Conservation (phyloP, 1,140 invertebrate genomes). For the Lutraria rhynchaena region DNA sequence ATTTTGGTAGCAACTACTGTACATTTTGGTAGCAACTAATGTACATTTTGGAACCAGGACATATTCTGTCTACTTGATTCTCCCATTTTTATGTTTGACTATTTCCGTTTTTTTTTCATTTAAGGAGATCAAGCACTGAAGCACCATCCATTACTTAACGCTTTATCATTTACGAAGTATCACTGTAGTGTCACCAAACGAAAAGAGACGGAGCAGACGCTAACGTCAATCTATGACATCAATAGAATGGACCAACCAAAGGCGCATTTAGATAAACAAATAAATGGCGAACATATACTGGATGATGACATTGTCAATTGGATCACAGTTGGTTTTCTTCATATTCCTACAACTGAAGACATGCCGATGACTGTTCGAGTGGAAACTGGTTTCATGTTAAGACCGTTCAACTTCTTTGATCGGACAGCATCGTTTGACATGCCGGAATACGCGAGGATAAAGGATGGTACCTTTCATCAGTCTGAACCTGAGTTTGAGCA, state of each 20-base stretch:
- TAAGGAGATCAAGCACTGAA: conserved; percentile 28
- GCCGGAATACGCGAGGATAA: conserved; percentile 46
- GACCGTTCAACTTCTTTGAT: conserved; percentile 62
- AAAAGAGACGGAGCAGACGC: conserved; percentile 49
- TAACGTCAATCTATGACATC: conserved; percentile 58
- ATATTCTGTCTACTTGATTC: too few species aligned
- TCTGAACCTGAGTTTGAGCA: conserved; percentile 31
- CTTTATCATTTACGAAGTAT: conserved; percentile 58
- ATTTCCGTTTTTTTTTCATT: conserved; percentile 28
- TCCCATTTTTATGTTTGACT: too few species aligned
- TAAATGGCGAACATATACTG: conserved; percentile 51
- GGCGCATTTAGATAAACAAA: conserved; percentile 27
- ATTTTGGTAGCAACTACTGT: too few species aligned
- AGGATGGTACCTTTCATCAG: conserved; percentile 16
- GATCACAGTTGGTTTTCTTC: conserved; percentile 57
- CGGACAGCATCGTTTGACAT: conserved; percentile 52
- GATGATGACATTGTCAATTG: conserved; percentile 59
- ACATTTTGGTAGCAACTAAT: too few species aligned
- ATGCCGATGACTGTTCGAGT: conserved; percentile 57
- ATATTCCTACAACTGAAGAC: conserved; percentile 59
- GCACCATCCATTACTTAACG: conserved; percentile 44
- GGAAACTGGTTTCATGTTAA: conserved; percentile 52
- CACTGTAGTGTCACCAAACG: conserved; percentile 55
- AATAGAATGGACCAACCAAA: conserved; percentile 53
- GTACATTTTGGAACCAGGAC: too few species aligned